These are phyloP conservation scores for Diarsia brunnea DNA, from an alignment of 2,888 invertebrate genomes.

Conservation along the genomic window DNA sequence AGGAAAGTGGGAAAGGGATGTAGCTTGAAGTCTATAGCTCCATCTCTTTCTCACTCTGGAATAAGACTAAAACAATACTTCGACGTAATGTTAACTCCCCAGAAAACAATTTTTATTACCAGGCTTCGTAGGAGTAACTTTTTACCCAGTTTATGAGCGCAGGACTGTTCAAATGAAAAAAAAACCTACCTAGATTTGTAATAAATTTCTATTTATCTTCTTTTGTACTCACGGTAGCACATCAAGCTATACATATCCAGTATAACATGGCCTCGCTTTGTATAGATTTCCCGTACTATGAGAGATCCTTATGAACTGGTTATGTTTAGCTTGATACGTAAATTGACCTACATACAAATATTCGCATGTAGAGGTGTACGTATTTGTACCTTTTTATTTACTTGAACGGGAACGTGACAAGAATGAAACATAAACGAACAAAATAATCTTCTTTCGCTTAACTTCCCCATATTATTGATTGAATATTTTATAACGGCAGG, in stretches of 20 bases:
- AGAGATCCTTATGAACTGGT: background rate
- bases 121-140: background rate
- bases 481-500: conserved; percentile 46
- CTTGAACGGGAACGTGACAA: conserved; percentile 40
- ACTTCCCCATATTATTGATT: conserved; percentile 40
- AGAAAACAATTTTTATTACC: background rate
- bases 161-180: background rate
- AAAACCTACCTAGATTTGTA: background rate
- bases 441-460: conserved; percentile 42
- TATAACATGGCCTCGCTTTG: too few relatives aligned
- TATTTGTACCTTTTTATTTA: conserved; percentile 1
- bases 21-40: background rate
- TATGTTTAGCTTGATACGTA: background rate
- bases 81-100: background rate
- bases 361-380: conserved; percentile 6
- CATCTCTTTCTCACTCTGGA: background rate
- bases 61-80: background rate
- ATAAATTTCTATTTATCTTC: background rate
- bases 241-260: too few relatives aligned
- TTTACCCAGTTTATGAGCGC: background rate
- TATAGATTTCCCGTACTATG: too few relatives aligned
- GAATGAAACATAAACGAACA: conserved; percentile 39
- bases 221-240: background rate
- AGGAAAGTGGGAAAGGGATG: background rate
- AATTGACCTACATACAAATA: conserved; percentile 6